These are phyloP conservation scores for Lophius americanus DNA, from an alignment of 2,797 vertebrate genomes.

Conservation along the genomic window DNA sequence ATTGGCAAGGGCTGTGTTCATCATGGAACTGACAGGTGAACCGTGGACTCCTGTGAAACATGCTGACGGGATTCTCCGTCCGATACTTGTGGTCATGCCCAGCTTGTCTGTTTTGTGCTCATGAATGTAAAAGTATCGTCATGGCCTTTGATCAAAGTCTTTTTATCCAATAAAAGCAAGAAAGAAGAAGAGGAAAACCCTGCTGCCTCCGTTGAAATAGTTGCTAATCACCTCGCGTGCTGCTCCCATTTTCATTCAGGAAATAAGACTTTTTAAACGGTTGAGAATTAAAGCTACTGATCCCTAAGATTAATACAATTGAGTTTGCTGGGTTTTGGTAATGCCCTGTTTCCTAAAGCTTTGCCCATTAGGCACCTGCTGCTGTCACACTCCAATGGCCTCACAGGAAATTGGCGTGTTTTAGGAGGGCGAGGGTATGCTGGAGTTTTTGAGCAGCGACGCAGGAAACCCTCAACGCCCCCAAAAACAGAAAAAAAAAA, in stretches of 20 bases:
- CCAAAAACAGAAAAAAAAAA: not conserved
- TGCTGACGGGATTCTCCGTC: constrained; percentile 10
- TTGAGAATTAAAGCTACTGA: constrained; percentile 78
- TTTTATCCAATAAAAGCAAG: constrained; percentile 25
- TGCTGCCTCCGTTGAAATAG: constrained; percentile 5
- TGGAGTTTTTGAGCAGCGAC: constrained; percentile 57
- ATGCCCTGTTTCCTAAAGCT: constrained; percentile 76
- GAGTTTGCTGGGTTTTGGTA: constrained; percentile 78
- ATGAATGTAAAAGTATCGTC: not conserved
- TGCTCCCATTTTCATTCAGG: constrained; percentile 62
- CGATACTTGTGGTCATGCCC: not conserved
- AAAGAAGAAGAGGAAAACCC: constrained; percentile 26
- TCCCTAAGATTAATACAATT: constrained; percentile 83
- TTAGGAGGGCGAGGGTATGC: constrained; percentile 51
- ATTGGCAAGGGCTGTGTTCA: constrained; percentile 49
- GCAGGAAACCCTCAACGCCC: constrained; percentile 25
- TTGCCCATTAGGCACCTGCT: constrained; percentile 78
- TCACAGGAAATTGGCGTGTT: constrained; percentile 73
- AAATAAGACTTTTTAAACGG: constrained; percentile 75
- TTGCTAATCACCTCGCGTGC: constrained; percentile 56
- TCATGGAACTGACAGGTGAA: constrained; percentile 48
- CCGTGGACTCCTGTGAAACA: constrained; percentile 12
- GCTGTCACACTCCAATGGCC: constrained; percentile 71
- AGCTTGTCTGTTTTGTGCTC: not conserved
- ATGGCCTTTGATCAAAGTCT: not conserved